These are phyloP conservation scores for Callaeas wilsoni DNA, from an alignment of 2,113 vertebrate species.

Conservation along the genomic window DNA sequence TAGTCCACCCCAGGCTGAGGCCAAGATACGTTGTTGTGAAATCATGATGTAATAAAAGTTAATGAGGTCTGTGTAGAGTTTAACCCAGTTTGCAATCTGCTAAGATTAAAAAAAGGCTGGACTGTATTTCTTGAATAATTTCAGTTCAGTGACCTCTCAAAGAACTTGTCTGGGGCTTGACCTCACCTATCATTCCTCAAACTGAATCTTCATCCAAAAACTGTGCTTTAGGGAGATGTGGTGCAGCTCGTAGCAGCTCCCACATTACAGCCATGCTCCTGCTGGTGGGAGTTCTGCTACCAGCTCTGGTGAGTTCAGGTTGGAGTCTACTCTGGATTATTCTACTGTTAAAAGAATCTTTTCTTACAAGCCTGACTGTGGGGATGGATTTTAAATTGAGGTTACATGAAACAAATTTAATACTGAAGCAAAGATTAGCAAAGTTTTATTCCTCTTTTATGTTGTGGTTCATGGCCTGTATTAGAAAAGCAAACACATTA, in stretches of 20 bases:
- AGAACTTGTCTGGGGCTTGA: conserved; percentile 10
- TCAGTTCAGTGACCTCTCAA: neutral
- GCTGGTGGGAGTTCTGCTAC: neutral
- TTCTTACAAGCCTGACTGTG: neutral
- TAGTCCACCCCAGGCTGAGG: conserved; percentile 1
- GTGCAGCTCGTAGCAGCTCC: neutral
- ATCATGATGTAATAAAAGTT: conserved; percentile 50
- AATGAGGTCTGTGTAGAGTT: neutral
- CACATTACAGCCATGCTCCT: neutral
- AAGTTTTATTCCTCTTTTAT: conserved; percentile 22
- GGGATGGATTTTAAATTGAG: conserved; percentile 14
- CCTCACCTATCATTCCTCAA: neutral
- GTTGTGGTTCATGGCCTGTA: neutral
- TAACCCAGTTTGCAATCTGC: conserved; percentile 30
- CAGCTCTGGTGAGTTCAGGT: neutral
- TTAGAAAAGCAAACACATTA: conserved; percentile 25
- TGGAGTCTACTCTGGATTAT: neutral
- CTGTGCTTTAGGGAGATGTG: neutral
- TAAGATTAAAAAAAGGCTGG: conserved; percentile 13
- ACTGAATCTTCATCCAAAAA: neutral
- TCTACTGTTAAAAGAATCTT: neutral
- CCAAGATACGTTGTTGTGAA: conserved; percentile 47
- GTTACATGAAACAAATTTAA: conserved; percentile 23
- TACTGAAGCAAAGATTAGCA: conserved; percentile 18
- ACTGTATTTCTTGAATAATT: neutral